Evolutionary conservation across 2,797 vertebrate species (phyloP).

Genomic region (Masticophis lateralis): DNA sequence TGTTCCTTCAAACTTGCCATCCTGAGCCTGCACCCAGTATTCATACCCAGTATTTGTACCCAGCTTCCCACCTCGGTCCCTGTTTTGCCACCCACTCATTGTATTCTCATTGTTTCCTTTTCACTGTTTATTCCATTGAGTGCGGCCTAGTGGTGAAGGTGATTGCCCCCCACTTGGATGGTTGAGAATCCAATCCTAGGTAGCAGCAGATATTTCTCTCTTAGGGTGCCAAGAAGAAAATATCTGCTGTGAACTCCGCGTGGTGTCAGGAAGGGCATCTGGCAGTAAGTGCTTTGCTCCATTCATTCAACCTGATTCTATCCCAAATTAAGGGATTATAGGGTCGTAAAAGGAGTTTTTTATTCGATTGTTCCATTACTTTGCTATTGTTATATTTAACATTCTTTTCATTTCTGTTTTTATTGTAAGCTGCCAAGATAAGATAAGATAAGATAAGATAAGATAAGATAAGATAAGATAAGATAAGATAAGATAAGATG

Average conservation of each 20-base stretch:
- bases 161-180: neutral
- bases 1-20: neutral
- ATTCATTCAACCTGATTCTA: neutral
- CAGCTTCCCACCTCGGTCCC: neutral
- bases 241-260: neutral
- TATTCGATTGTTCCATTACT: too few species aligned
- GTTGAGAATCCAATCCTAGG: neutral
- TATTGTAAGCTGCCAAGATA: too few species aligned
- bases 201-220: neutral
- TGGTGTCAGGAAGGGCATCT: neutral
- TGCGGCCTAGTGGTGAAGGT: neutral
- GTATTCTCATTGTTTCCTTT: neutral
- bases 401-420: too few species aligned
- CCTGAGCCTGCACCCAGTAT: neutral
- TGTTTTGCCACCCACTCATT: neutral
- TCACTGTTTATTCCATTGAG: neutral
- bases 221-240: neutral
- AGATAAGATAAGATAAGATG: too few species aligned
- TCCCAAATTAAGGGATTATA: neutral
- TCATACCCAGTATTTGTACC: neutral
- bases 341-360: too few species aligned
- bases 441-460: too few species aligned
- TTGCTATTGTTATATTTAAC: too few species aligned
- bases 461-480: too few species aligned
- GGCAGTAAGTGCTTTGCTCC: neutral